Percentiles rank a stretch among this genome's conserved stretches.
Evolutionary conservation across 2,113 vertebrate genomes (phyloP).

Genomic region (Andinoacara biseriatus): DNA sequence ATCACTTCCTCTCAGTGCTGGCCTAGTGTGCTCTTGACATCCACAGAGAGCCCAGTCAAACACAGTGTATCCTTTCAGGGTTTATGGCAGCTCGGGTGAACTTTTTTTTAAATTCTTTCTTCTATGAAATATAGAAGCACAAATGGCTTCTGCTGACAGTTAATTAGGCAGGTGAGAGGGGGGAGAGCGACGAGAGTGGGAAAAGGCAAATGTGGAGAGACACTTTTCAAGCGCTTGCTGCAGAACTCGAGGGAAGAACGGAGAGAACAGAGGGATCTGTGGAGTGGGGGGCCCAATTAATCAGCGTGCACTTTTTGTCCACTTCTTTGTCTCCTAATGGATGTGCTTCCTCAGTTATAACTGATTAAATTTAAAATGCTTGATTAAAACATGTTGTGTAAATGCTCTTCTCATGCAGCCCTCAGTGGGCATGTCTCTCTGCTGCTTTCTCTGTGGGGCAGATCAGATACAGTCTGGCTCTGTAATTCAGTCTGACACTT

Average conservation of each 20-base stretch:
- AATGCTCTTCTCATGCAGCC: constrained; percentile 30
- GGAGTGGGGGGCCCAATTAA: constrained; percentile 42
- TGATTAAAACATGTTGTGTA: constrained; percentile 48
- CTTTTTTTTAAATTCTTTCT: constrained; percentile 40
- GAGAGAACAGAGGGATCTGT: constrained; percentile 4
- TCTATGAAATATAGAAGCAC: constrained; percentile 45
- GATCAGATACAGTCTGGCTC: constrained; percentile 21
- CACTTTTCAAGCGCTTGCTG: constrained; percentile 32
- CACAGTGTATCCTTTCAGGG: not conserved
- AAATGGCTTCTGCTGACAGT: constrained; percentile 62
- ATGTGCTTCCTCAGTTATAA: constrained; percentile 34
- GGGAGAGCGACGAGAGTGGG: constrained; percentile 1
- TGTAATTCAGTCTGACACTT: constrained; percentile 37
- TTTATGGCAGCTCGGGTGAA: constrained; percentile 2
- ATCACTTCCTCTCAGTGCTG: constrained; percentile 23
- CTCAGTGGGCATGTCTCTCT: constrained; percentile 12
- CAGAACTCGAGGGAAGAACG: constrained; percentile 13
- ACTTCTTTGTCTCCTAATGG: constrained; percentile 31
- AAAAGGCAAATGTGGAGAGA: constrained; percentile 29
- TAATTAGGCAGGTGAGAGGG: constrained; percentile 56
- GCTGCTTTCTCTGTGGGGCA: constrained; percentile 25
- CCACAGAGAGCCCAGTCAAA: constrained; percentile 9
- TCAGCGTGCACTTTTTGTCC: constrained; percentile 14
- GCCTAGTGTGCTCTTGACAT: constrained; percentile 22
- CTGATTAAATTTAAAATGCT: constrained; percentile 49